Evolutionary conservation across 2,797 vertebrate genomes (phyloP).

Genomic region (Argya squamiceps): DNA sequence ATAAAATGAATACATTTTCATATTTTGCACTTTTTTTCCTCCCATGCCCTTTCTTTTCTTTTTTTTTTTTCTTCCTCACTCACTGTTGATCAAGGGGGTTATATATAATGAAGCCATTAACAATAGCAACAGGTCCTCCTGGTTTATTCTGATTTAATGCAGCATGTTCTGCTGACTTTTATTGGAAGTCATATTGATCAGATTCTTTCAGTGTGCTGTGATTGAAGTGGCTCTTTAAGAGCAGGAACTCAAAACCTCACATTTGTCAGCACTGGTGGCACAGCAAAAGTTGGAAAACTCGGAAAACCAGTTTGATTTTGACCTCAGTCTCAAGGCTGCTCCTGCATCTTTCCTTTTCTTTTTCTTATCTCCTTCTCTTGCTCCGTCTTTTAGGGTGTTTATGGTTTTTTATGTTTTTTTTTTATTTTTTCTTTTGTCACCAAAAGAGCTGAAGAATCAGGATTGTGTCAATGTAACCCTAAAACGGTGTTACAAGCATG

Average conservation of each 20-base stretch:
- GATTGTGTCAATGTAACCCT: background rate
- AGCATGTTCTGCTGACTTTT: background rate
- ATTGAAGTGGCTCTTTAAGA: conserved; percentile 15
- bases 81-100: background rate
- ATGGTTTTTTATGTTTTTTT: no score
- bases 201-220: background rate
- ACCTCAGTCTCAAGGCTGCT: background rate
- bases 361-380: background rate
- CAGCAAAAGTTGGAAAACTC: background rate
- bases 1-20: background rate
- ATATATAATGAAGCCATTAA: background rate
- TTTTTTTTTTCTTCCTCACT: background rate
- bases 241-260: background rate
- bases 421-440: background rate
- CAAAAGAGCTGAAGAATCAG: background rate
- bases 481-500: background rate
- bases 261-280: background rate
- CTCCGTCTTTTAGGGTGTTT: background rate
- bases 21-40: background rate
- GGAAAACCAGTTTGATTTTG: background rate
- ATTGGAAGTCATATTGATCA: conserved; percentile 17
- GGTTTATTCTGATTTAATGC: conserved; percentile 9
- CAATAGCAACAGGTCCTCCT: background rate
- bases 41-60: background rate
- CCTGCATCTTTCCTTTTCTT: background rate